phyloP scores from a whole-genome alignment of 2,113 vertebrate species.

The Dinomys branickii region DNA sequence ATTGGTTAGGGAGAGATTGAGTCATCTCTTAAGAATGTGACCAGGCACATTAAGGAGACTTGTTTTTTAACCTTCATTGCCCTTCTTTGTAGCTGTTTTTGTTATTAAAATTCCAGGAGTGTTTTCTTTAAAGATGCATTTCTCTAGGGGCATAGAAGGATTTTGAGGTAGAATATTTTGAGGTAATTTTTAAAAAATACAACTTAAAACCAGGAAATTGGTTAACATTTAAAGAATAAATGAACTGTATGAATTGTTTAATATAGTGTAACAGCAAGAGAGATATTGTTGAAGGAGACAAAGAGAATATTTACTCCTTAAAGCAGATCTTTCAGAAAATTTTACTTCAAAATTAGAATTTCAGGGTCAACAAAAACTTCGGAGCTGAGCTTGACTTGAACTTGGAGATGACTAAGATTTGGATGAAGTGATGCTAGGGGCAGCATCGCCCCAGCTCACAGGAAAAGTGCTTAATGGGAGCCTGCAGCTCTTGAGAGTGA shows the following conservation, averaged over 20 bases:
- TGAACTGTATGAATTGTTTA: neutral
- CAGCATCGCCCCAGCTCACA: neutral
- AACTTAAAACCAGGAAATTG: neutral
- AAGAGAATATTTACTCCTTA: neutral
- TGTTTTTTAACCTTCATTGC: neutral
- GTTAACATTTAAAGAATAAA: neutral
- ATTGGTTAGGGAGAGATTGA: neutral
- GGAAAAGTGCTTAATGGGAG: neutral
- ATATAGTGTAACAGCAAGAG: neutral
- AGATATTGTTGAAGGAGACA: neutral
- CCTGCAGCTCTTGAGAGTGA: neutral
- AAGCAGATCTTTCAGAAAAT: neutral
- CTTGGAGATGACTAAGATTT: neutral
- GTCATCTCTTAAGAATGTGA: neutral
- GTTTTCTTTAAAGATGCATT: neutral
- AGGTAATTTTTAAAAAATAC: neutral
- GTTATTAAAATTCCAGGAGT: slow-evolving; percentile 6
- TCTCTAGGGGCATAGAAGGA: neutral
- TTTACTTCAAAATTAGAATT: neutral
- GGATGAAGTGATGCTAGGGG: neutral
- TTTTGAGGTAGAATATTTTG: neutral
- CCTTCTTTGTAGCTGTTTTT: neutral
- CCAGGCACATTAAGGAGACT: neutral
- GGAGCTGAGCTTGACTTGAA: neutral
- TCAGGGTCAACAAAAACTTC: neutral